Evolutionary conservation across 1,140 invertebrate genomes (phyloP), one percentile per base, ranked within the genome.

Genomic region (Drosophila arizonae): DNA sequence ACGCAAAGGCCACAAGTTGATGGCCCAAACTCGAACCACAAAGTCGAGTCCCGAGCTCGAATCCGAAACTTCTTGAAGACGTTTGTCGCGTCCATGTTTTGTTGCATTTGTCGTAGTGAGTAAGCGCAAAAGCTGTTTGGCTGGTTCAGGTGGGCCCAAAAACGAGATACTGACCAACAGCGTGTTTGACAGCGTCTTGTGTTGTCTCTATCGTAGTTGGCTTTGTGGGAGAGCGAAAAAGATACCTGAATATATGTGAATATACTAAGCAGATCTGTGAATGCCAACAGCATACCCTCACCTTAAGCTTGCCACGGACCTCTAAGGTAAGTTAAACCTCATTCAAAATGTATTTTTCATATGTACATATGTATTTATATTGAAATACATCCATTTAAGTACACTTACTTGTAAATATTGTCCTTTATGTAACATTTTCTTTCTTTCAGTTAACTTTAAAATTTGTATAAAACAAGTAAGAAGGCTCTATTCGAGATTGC

Each of bases 1-100:
- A 51, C 65, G 55, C 54, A 56, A 61, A 64, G 57, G 50, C 76
- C 74, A 74, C 77, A 70, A 79, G 57, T 76, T 87, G 68, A 39
- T 67, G 52, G 57, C 46, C 51, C 56, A 63, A 43, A 45, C 21
- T 28, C 30, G 11, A 67, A 26, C 48, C 26, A 4, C 11, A n/a
- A 69, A 33, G 13, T 30, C 30, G 50, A 51, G 36, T 15, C 15
- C 28, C 10, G 28, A 46, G 5, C 28, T 28, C 51, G n/a, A 36
- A 46, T 6, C 43, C 43, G 43, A 46, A 46, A 17, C n/a, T 17
- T 11, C 15, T 5, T 46, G 15, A 46, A 46, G 43, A 17, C 43
- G 3, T 11, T 39, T 13, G 36, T 28, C 36, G 50, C 50, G 33
- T 15, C 39, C 6, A 6, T 28, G 9, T 21, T 5, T 36, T 21